phyloP scores from a whole-genome alignment of 1,140 invertebrate genomes.

The Adoxophyes honmai region DNA sequence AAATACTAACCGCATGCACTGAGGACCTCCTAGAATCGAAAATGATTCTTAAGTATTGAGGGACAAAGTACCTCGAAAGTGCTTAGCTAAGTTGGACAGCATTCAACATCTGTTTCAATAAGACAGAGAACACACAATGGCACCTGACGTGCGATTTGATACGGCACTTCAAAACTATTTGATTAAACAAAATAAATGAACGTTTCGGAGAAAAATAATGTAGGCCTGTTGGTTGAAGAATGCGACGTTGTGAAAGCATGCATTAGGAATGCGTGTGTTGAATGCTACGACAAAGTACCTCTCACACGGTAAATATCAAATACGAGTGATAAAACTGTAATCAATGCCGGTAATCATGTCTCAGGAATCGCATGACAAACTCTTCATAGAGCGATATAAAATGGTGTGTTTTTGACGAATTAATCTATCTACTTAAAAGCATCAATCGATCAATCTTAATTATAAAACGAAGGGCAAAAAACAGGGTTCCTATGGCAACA shows the following conservation, averaged over 20 bases:
- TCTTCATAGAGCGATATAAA: no score
- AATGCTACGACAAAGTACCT: no score
- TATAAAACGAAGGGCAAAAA: not conserved
- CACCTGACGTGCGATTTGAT: conserved; percentile 19
- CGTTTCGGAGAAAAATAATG: conserved; percentile 46
- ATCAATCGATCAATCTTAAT: conserved; percentile 7
- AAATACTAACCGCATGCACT: not conserved
- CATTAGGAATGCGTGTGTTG: no score
- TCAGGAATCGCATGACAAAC: no score
- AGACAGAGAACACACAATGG: conserved; percentile 15
- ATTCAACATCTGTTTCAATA: conserved; percentile 18
- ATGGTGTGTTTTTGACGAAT: not conserved
- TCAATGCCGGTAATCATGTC: no score
- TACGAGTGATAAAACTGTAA: no score
- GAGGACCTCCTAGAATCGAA: not conserved
- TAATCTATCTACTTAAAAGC: not conserved
- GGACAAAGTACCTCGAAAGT: not conserved
- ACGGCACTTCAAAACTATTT: conserved; percentile 20
- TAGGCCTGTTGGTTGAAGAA: conserved; percentile 50
- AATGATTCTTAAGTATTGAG: not conserved
- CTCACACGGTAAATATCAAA: no score
- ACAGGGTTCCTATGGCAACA: no score
- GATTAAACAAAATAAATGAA: conserved; percentile 22
- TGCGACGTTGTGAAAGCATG: not conserved
- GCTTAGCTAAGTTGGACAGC: not conserved